phyloP scores from a whole-genome alignment of 2,797 vertebrate species.

The Halcyon chelicuti region DNA sequence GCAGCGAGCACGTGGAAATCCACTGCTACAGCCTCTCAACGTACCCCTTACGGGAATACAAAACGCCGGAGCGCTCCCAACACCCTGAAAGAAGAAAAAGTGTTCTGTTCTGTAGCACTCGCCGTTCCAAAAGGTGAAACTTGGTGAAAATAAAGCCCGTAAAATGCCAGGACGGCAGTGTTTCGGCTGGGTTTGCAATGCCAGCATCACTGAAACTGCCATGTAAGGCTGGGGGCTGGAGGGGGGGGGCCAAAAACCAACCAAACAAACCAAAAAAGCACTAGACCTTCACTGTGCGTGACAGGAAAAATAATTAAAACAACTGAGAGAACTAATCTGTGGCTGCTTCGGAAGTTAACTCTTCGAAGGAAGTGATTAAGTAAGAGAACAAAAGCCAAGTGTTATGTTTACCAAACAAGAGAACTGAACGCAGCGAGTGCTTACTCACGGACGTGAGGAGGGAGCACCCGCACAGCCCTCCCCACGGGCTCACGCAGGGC shows the following conservation, averaged over 20 bases:
- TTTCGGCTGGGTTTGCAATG: constrained; percentile 60
- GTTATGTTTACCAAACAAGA: constrained; percentile 46
- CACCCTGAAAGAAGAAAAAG: background rate
- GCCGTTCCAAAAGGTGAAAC: background rate
- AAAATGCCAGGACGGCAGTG: background rate
- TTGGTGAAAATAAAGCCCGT: background rate
- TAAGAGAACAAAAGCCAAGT: constrained; percentile 26
- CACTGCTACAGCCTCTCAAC: constrained; percentile 25
- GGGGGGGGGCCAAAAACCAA: background rate
- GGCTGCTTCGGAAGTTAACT: constrained; percentile 76
- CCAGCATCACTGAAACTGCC: constrained; percentile 54
- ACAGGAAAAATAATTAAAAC: constrained; percentile 81
- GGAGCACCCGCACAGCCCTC: background rate
- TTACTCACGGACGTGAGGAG: background rate
- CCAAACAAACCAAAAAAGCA: background rate
- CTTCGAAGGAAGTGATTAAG: constrained; percentile 70
- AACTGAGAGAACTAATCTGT: constrained; percentile 70
- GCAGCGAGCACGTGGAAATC: constrained; percentile 61
- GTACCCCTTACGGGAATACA: constrained; percentile 36
- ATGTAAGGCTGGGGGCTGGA: background rate
- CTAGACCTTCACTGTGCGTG: constrained; percentile 75
- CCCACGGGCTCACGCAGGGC: accelerated
- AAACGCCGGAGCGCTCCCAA: background rate
- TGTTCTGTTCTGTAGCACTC: background rate
- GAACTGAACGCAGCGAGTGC: background rate